Percentiles rank a stretch among this genome's conserved stretches.
Conservation (phyloP, 2,113 vertebrate species). For the Ploceus nigricollis region DNA sequence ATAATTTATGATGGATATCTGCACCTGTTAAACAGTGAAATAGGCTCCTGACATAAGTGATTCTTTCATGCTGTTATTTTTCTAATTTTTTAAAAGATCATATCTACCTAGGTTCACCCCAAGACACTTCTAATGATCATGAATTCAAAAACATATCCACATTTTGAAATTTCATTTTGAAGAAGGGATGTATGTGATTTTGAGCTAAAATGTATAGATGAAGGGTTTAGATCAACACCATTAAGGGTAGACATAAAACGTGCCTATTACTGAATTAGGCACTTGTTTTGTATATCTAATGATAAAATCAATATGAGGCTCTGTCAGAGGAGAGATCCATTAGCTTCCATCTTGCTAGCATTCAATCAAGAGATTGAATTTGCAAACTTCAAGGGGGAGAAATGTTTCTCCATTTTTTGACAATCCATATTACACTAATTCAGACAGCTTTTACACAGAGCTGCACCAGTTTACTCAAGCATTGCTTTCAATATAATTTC, state of each 20-base stretch:
- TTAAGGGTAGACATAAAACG: not conserved
- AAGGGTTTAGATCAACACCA: not conserved
- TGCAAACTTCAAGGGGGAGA: not conserved
- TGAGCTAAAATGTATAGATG: not conserved
- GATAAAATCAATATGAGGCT: slow-evolving; percentile 11
- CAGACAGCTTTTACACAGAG: not conserved
- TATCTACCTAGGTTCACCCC: not conserved
- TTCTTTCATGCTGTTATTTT: not conserved
- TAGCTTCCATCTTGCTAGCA: not conserved
- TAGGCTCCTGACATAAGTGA: not conserved
- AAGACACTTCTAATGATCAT: not conserved
- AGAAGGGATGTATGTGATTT: not conserved
- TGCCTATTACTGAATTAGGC: not conserved
- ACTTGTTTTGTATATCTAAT: slow-evolving; percentile 38
- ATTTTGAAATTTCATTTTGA: not conserved
- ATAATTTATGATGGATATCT: slow-evolving; percentile 24
- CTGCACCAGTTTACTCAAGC: not conserved
- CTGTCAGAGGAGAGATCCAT: not conserved
- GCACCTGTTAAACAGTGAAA: slow-evolving; percentile 29
- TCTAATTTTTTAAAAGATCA: not conserved
- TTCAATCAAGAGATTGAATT: slow-evolving; percentile 24
- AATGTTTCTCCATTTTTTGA: slow-evolving; percentile 27
- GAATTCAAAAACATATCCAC: not conserved
- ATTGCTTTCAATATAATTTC: slow-evolving; percentile 25
- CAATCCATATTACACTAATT: slow-evolving; percentile 30